Evolutionary conservation across 92 coral and sea anemone species (phyloP).

Genomic region (Blastomussa wellsi): DNA sequence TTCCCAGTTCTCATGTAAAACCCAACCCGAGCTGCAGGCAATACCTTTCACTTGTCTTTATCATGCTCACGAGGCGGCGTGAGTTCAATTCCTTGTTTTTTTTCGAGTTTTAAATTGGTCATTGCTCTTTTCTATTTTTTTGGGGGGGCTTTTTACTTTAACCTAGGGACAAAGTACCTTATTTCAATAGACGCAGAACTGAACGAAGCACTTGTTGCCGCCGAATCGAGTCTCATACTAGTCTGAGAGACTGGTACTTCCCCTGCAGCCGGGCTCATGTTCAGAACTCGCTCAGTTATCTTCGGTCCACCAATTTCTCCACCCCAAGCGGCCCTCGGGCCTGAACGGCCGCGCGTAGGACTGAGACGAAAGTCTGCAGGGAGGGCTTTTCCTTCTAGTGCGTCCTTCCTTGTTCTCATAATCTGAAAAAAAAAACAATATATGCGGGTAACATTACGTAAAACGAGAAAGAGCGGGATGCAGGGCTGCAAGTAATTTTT

Average conservation of each 20-base stretch:
- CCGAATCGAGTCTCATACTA: conserved; percentile 68
- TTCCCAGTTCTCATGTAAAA: not conserved
- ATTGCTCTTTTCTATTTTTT: not conserved
- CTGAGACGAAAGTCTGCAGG: conserved; percentile 94
- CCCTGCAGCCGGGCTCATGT: conserved; percentile 22
- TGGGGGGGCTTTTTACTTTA: not conserved
- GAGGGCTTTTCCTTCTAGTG: conserved; percentile 82
- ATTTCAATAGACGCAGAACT: conserved; percentile 62
- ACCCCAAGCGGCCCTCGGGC: conserved; percentile 98
- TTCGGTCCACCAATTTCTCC: conserved; percentile 96
- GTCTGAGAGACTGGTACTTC: conserved; percentile 37
- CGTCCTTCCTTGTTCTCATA: conserved; percentile 90
- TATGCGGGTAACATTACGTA: not conserved
- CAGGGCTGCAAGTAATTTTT: too few relatives aligned
- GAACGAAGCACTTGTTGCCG: conserved; percentile 64
- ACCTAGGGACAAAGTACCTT: conserved; percentile 31
- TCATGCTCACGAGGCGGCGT: not conserved
- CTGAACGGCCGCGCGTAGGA: conserved; percentile 94
- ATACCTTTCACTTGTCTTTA: not conserved
- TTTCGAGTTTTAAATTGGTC: not conserved
- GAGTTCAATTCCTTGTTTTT: not conserved
- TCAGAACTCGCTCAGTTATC: conserved; percentile 43
- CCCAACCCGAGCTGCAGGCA: not conserved
- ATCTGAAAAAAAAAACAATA: conserved; percentile 57
- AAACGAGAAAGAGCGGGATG: not conserved